Evolutionary conservation across 92 coral and sea anemone species (phyloP), one percentile per base, ranked within the genome.

Genomic region (Hydrozoanthus gracilis): DNA sequence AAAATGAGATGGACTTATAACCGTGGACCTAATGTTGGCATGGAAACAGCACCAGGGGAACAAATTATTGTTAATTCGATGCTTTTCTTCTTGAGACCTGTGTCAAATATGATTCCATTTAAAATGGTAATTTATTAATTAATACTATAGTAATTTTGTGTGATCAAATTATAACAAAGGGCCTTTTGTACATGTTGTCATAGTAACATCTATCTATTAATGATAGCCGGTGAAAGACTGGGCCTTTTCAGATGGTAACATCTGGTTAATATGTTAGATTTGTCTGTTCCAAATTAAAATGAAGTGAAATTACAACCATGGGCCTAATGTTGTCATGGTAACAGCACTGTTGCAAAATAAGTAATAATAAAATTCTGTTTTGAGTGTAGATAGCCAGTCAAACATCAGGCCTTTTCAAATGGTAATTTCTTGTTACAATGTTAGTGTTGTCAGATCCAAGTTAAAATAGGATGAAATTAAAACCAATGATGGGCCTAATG

Each of bases 1-100:
- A 68, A 68, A 68, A 68, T 68, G 73, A 68, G 47, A 68, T 35
- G 73, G 14, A 68, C 45, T 68, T 68, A 68, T n/a, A n/a, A n/a
- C n/a, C n/a, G n/a, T n/a, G n/a, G n/a, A n/a, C n/a, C n/a, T n/a
- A n/a, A n/a, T n/a, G n/a, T n/a, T n/a, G n/a, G n/a, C n/a, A n/a
- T n/a, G n/a, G n/a, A n/a, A n/a, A n/a, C n/a, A n/a, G n/a, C 39
- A 68, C 9, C 73, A 13, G 14, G 69, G 20, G 69, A 62, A 62
- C 69, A 62, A 62, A 62, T 62, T 62, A 62, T 62, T 62, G 69
- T 62, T 62, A 62, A 62, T 13, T 62, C 69, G 17, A 62, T 62
- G 69, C 69, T 62, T 62, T 62, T 13, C 69, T 62, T 62, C 69
- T 56, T 56, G 64, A 56, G 64, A 56, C 64, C 64, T 56, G 64